Evolutionary conservation across 2,888 invertebrate genomes (phyloP).

Genomic region (Yponomeuta plumbellus): DNA sequence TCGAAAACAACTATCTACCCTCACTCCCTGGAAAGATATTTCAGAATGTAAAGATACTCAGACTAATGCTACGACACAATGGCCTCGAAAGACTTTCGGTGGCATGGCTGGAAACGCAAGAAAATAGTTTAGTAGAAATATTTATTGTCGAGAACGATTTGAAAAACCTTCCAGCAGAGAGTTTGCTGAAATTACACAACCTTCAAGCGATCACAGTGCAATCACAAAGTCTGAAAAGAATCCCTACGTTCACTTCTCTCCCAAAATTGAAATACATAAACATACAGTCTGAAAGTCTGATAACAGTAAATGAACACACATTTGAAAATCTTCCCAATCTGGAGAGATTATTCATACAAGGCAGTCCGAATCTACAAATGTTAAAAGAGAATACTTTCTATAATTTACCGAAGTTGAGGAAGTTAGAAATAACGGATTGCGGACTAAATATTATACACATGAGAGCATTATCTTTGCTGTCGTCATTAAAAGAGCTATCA

Average conservation of each 20-base stretch:
- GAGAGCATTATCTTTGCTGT: slow-evolving; percentile 83
- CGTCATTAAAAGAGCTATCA: slow-evolving; percentile 82
- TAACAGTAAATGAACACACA: slow-evolving; percentile 80
- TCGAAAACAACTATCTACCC: slow-evolving; percentile 91
- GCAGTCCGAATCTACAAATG: slow-evolving; percentile 79
- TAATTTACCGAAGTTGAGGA: slow-evolving; percentile 80
- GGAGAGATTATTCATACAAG: slow-evolving; percentile 84
- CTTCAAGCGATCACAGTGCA: slow-evolving; percentile 90
- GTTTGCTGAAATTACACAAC: slow-evolving; percentile 82
- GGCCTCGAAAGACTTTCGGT: slow-evolving; percentile 87
- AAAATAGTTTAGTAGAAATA: slow-evolving; percentile 86
- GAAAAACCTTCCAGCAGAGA: slow-evolving; percentile 86
- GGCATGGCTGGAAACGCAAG: slow-evolving; percentile 87
- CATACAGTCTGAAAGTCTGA: slow-evolving; percentile 81
- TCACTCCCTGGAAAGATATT: slow-evolving; percentile 90
- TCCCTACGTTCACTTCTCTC: slow-evolving; percentile 84
- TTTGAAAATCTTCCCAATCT: slow-evolving; percentile 83
- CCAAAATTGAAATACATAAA: slow-evolving; percentile 84
- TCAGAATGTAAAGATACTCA: slow-evolving; percentile 82
- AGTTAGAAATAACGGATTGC: slow-evolving; percentile 85
- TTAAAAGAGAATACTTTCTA: slow-evolving; percentile 85
- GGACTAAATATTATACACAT: slow-evolving; percentile 87
- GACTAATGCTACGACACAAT: slow-evolving; percentile 90
- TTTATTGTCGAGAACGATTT: slow-evolving; percentile 90
- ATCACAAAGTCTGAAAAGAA: slow-evolving; percentile 83